phyloP scores from a whole-genome alignment of 2,797 vertebrate species.

The Mycteria americana region DNA sequence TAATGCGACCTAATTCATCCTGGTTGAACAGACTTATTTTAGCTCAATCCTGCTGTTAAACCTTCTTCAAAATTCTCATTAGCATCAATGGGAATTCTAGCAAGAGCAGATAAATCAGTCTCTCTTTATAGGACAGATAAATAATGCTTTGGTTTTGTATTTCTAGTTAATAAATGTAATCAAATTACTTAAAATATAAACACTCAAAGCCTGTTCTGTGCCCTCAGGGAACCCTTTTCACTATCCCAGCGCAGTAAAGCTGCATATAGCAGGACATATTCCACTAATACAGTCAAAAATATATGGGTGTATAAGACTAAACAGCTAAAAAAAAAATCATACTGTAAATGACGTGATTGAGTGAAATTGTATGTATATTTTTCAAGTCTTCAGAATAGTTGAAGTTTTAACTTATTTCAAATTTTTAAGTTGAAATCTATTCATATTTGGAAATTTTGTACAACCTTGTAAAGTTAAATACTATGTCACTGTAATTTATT shows the following conservation, averaged over 20 bases:
- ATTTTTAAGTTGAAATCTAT: constrained; percentile 67
- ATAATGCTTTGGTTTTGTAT: constrained; percentile 24
- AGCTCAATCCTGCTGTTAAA: not conserved
- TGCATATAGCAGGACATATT: constrained; percentile 55
- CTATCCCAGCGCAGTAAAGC: constrained; percentile 47
- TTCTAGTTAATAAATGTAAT: constrained; percentile 22
- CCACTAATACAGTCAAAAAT: constrained; percentile 49
- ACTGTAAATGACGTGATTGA: constrained; percentile 63
- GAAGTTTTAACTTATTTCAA: constrained; percentile 73
- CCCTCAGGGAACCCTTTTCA: constrained; percentile 70
- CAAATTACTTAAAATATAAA: constrained; percentile 22
- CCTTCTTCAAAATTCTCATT: constrained; percentile 5
- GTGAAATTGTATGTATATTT: constrained; percentile 66
- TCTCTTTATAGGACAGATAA: constrained; percentile 2
- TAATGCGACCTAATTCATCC: constrained; percentile 28
- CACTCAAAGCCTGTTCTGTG: constrained; percentile 63
- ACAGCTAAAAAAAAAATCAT: constrained; percentile 47
- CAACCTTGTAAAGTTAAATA: constrained; percentile 74
- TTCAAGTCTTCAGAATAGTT: constrained; percentile 64
- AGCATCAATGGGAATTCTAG: not conserved
- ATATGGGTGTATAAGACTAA: constrained; percentile 57
- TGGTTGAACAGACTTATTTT: constrained; percentile 2
- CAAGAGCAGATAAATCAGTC: constrained; percentile 10
- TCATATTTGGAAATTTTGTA: constrained; percentile 72
- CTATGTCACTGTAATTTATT: constrained; percentile 72